Evolutionary conservation across 2,888 invertebrate genomes (phyloP).

Genomic region (Stenichneumon culpator): DNA sequence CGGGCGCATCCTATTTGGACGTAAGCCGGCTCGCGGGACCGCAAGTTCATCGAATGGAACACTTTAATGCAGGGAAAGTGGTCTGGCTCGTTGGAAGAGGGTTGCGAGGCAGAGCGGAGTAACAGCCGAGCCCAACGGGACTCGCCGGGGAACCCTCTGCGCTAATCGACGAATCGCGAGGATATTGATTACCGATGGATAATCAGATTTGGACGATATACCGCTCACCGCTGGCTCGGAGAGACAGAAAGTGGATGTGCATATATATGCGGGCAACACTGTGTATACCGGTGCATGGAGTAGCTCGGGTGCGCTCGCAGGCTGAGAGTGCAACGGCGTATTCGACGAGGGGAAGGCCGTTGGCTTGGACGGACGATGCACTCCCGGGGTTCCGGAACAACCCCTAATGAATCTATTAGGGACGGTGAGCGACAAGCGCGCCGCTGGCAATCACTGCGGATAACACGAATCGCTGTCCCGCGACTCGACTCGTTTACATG

Average conservation of each 20-base stretch:
- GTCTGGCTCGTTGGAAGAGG: background rate
- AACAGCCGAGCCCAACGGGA: conserved; percentile 18
- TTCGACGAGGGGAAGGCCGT: conserved; percentile 62
- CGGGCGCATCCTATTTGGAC: background rate
- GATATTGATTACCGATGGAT: conserved; percentile 81
- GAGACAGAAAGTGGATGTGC: conserved; percentile 12
- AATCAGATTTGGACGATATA: conserved; percentile 79
- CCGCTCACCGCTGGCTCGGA: conserved; percentile 42
- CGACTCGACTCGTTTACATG: conserved; percentile 72
- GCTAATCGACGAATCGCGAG: conserved; percentile 76
- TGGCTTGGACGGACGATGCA: conserved; percentile 73
- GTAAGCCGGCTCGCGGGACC: conserved; percentile 7
- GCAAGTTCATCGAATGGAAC: conserved; percentile 21
- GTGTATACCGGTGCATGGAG: conserved; percentile 13
- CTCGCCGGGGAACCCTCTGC: conserved; percentile 52
- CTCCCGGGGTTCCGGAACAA: conserved; percentile 73
- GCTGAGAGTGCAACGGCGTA: conserved; percentile 59
- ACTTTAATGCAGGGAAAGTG: conserved; percentile 52
- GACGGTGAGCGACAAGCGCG: conserved; percentile 73
- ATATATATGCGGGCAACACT: conserved; percentile 15
- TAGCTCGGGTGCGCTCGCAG: conserved; percentile 52
- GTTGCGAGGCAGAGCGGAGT: background rate
- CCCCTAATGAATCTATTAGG: conserved; percentile 82
- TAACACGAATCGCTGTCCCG: conserved; percentile 73
- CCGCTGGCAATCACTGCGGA: conserved; percentile 77